A percentile compares a stretch with the other conserved stretches of the same genome.
These are phyloP conservation scores for Andrena praecox DNA, from an alignment of 2,888 invertebrate species.

Conservation along the genomic window DNA sequence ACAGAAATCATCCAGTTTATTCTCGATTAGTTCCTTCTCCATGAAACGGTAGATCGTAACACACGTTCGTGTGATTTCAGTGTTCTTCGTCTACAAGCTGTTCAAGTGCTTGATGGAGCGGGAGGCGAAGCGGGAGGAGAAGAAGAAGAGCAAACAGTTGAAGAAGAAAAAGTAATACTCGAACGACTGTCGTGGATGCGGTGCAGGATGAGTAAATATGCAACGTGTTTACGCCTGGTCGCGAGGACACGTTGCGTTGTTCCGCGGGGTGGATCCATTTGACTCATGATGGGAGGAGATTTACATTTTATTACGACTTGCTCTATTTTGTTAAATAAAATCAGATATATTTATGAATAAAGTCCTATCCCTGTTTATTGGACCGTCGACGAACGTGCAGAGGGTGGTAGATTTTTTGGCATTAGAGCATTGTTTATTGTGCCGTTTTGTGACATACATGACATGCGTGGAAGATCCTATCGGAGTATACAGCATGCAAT, in stretches of 20 bases:
- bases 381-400: background rate
- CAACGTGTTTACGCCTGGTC: background rate
- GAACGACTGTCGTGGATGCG: background rate
- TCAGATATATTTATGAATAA: conserved; percentile 71
- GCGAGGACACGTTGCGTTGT: conserved; percentile 3
- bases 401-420: conserved; percentile 35
- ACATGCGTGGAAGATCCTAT: conserved; percentile 39
- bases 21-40: background rate
- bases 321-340: conserved; percentile 75
- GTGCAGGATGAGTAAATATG: background rate
- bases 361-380: conserved; percentile 18
- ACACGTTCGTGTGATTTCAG: conserved; percentile 86
- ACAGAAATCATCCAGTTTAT: conserved; percentile 12
- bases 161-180: conserved; percentile 90
- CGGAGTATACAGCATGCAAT: conserved; percentile 46
- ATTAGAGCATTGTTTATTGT: conserved; percentile 66
- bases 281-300: conserved; percentile 37
- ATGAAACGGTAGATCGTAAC: conserved; percentile 5
- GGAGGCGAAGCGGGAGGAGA: conserved; percentile 91
- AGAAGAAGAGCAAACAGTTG: conserved; percentile 91
- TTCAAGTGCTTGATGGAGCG: conserved; percentile 92
- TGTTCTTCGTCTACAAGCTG: conserved; percentile 94
- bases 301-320: conserved; percentile 46
- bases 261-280: conserved; percentile 1
- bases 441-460: conserved; percentile 52